Evolutionary conservation across 2,888 invertebrate species (phyloP), one percentile per base, ranked within the genome.

Genomic region (Ophion obscuratus): DNA sequence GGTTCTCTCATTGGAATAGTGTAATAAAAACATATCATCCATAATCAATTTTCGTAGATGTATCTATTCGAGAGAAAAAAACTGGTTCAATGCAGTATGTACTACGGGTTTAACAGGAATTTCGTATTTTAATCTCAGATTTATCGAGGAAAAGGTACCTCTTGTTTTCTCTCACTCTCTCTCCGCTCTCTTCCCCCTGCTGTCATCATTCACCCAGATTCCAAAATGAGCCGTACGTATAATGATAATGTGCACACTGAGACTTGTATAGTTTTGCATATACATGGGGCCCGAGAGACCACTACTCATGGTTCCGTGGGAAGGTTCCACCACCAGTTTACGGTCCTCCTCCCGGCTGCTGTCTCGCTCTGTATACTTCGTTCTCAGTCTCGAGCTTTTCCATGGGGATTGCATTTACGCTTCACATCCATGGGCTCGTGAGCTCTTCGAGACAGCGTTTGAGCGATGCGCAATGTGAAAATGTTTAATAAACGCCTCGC

Each of bases 401-500:
- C 82, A 76, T 61, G 36, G 66, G 71, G 61, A 47, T 14, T 64
- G 31, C 14, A 64, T 66, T n/a, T 59, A 47, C 61, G 47, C 31
- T 57, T 71, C 68, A 76, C 82, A 59, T 79, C 75, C 71, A 82
- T 70, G 66, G 14, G 24, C 82, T 74, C 71, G 27, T 24, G 36
- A 14, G 59, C 44, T 53, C 27, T 36, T 76, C 17, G 59, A 31
- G 77, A 44, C 66, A 62, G 61, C 57, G 77, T 79, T 76, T 71
- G 71, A 79, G 79, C 70, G 85, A 85, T 82, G 79, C 70, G 53
- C 79, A 82, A 82, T 76, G 82, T 75, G 79, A 71, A 82, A 85
- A 85, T 82, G 75, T 82, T 85, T 85, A 82, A 85, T 82, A 79
- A 82, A 82, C 79, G 82, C 77, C 79, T 66, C 59, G 24, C 75